phyloP scores from a whole-genome alignment of 2,797 vertebrate genomes.

The Synaphobranchus kaupii region DNA sequence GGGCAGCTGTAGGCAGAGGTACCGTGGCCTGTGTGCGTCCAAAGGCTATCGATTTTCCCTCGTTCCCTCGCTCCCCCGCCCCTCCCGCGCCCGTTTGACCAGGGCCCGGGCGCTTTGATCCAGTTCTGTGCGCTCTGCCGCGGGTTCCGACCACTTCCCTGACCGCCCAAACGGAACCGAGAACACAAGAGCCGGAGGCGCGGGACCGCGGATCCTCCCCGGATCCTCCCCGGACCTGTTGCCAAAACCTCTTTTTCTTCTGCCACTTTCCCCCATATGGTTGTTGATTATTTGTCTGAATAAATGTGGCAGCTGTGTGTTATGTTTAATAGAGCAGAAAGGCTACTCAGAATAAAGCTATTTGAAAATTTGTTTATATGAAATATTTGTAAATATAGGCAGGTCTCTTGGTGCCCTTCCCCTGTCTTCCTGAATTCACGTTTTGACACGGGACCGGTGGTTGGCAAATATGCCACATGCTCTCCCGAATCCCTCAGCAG shows the following conservation, averaged over 20 bases:
- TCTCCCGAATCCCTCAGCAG: constrained; percentile 69
- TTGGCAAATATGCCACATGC: constrained; percentile 82
- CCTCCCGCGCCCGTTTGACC: constrained; percentile 42
- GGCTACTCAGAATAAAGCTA: constrained; percentile 98
- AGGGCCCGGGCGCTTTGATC: constrained; percentile 65
- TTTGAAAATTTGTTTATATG: constrained; percentile 99
- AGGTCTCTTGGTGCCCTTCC: constrained; percentile 84
- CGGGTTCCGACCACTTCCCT: constrained; percentile 62
- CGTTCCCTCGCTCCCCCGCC: not conserved
- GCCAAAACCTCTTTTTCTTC: constrained; percentile 79
- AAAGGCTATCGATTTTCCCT: constrained; percentile 19
- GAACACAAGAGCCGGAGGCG: constrained; percentile 61
- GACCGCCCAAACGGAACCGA: constrained; percentile 74
- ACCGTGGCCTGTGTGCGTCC: not conserved
- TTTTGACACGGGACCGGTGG: constrained; percentile 88
- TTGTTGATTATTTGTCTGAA: constrained; percentile 99
- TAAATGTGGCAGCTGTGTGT: constrained; percentile 99
- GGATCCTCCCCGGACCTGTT: constrained; percentile 71
- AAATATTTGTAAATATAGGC: constrained; percentile 97
- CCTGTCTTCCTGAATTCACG: constrained; percentile 90
- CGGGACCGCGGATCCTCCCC: constrained; percentile 56
- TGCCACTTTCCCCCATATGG: constrained; percentile 81
- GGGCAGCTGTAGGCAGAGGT: not conserved
- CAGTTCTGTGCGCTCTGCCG: constrained; percentile 63
- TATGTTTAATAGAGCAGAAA: constrained; percentile 99